Conservation (phyloP, 2,113 vertebrate genomes). For the Gymnocephalus cernua region DNA sequence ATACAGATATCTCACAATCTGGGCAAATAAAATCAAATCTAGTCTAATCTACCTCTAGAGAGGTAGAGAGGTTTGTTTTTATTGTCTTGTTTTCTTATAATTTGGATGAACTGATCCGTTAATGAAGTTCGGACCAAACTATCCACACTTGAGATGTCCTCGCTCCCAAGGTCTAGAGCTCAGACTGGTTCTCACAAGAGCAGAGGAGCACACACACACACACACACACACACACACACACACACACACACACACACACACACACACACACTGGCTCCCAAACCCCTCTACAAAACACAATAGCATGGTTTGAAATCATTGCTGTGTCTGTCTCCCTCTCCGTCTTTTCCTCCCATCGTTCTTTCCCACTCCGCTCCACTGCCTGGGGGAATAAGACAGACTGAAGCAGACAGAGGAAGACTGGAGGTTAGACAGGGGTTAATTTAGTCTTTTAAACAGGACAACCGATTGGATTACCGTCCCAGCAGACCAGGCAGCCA, state of each 20-base stretch:
- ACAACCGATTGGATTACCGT: slow-evolving; percentile 76
- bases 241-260: slow-evolving; percentile 9
- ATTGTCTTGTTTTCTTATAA: background rate
- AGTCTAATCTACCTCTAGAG: background rate
- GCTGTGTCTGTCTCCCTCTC: slow-evolving; percentile 27
- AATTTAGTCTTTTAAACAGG: slow-evolving; percentile 79
- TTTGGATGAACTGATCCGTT: background rate
- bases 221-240: too few relatives aligned
- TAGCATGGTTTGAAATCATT: slow-evolving; percentile 52
- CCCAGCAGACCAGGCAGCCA: slow-evolving; percentile 55
- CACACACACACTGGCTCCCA: background rate
- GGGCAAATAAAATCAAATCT: background rate
- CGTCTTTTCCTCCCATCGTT: slow-evolving; percentile 2
- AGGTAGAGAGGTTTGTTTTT: background rate
- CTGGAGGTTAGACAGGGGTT: slow-evolving; percentile 76
- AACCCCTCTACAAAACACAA: slow-evolving; percentile 44
- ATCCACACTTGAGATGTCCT: slow-evolving; percentile 27
- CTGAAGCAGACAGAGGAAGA: slow-evolving; percentile 55
- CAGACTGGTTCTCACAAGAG: slow-evolving; percentile 32
- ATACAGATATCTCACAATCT: background rate
- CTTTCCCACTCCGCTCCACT: background rate
- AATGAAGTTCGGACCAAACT: background rate
- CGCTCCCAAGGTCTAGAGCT: slow-evolving; percentile 26
- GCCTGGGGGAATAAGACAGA: slow-evolving; percentile 58
- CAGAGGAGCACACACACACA: background rate